Evolutionary conservation across 1,140 invertebrate genomes (phyloP).

Genomic region (Bombus affinis): DNA sequence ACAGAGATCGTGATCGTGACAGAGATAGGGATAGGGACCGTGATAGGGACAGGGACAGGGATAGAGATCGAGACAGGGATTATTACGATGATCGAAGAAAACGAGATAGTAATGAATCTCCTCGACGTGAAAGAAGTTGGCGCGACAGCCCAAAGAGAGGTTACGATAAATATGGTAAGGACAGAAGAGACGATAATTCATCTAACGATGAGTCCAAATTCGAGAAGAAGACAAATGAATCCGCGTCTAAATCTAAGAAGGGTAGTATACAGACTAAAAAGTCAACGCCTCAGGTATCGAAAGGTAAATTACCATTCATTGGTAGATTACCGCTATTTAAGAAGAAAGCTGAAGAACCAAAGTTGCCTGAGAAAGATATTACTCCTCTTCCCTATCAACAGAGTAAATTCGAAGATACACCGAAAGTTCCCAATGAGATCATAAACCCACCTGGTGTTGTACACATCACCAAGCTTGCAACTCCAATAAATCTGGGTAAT

Average conservation of each 20-base stretch:
- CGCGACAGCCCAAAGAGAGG: slow-evolving; percentile 78
- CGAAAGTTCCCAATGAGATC: slow-evolving; percentile 80
- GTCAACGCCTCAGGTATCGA: slow-evolving; percentile 60
- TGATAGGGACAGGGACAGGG: slow-evolving; percentile 70
- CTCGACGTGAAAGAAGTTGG: slow-evolving; percentile 76
- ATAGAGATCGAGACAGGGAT: slow-evolving; percentile 73
- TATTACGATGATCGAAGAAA: slow-evolving; percentile 79
- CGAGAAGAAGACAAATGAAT: slow-evolving; percentile 79
- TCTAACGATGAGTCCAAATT: slow-evolving; percentile 80
- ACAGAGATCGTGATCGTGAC: slow-evolving; percentile 73
- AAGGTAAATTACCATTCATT: slow-evolving; percentile 87
- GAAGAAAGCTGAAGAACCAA: slow-evolving; percentile 83
- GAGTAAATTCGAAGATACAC: slow-evolving; percentile 80
- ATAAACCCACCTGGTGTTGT: slow-evolving; percentile 83
- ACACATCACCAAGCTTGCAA: slow-evolving; percentile 83
- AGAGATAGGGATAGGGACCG: slow-evolving; percentile 70
- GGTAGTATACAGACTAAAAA: slow-evolving; percentile 67
- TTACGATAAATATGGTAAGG: slow-evolving; percentile 78
- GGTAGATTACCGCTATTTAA: slow-evolving; percentile 88
- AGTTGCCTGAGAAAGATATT: slow-evolving; percentile 78
- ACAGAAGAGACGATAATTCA: slow-evolving; percentile 74
- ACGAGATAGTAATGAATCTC: slow-evolving; percentile 76
- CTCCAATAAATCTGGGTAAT: slow-evolving; percentile 71
- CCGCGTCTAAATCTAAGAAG: slow-evolving; percentile 73
- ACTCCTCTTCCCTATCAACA: slow-evolving; percentile 78